Conservation (phyloP, 2,113 vertebrate species). For the Callocephalon fimbriatum region DNA sequence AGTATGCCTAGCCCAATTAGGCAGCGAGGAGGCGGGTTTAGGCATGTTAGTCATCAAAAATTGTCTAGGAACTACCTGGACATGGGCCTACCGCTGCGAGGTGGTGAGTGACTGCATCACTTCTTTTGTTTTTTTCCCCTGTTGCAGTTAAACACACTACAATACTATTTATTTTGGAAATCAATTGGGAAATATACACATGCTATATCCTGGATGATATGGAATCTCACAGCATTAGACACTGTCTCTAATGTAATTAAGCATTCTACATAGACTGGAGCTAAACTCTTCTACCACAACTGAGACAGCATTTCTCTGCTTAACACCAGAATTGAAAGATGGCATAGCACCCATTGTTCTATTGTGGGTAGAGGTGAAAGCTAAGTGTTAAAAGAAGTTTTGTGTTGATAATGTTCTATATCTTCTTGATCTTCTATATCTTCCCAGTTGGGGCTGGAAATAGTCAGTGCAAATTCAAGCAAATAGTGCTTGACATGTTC, state of each 20-base stretch:
- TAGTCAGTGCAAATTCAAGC: background rate
- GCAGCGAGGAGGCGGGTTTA: background rate
- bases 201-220: background rate
- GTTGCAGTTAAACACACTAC: background rate
- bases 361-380: background rate
- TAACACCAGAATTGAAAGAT: background rate
- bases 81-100: background rate
- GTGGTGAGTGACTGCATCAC: background rate
- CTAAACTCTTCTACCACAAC: background rate
- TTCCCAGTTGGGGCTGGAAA: background rate
- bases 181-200: background rate
- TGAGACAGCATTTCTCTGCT: rapidly evolving
- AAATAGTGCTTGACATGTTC: background rate
- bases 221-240: background rate
- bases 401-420: background rate
- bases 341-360: background rate
- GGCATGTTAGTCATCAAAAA: background rate
- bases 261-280: background rate
- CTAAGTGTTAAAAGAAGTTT: background rate
- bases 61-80: background rate
- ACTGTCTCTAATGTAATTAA: background rate
- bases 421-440: background rate
- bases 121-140: background rate
- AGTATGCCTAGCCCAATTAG: background rate
- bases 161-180: background rate